Evolutionary conservation across 1,140 invertebrate genomes (phyloP), one percentile per base, ranked within the genome.

Genomic region (Maconellicoccus hirsutus): DNA sequence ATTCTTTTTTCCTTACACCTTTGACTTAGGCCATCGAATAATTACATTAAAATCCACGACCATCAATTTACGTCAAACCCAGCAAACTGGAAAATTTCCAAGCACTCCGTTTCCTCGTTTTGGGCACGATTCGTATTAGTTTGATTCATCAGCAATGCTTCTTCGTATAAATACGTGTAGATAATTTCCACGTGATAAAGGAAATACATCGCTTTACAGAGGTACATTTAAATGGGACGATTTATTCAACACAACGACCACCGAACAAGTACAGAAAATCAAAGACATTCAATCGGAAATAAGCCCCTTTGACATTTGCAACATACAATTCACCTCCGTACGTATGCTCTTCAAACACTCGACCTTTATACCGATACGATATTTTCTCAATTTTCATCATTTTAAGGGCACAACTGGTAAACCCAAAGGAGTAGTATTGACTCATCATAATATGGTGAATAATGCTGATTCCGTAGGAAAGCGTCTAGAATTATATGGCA

Each of bases 291-390:
- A 66, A 26, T 66, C 61, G 16, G 75, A 78, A 21, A 79, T 92
- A 1, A 84, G 84, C 69, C 85, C 89, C 12, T 84, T 89, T 75
- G 84, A 86, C 22, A 83, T 86, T 0, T 86, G 84, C 71, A 89
- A 91, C 76, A 87, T 96, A 74, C 91, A 94, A 76, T 94, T 95
- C 74, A 95, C 93, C 0, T 96, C 93, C 0, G 90, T 91, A 73
- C 85, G 85, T 82, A 73, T 66, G 14, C 6, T 52, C n/a, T 52
- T 52, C n/a, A 16, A 52, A 52, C n/a, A n/a, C n/a, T n/a, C n/a
- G n/a, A n/a, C n/a, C n/a, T n/a, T n/a, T n/a, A n/a, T n/a, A n/a
- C n/a, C n/a, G n/a, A n/a, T n/a, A n/a, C n/a, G n/a, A n/a, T n/a
- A n/a, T n/a, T n/a, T n/a, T 19, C n/a, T 8, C 16, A 52, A 52